Percentiles rank a stretch among this genome's conserved stretches.
phyloP scores from a whole-genome alignment of 64 coral and sea anemone species.

The Hydrozoanthus tunicans region DNA sequence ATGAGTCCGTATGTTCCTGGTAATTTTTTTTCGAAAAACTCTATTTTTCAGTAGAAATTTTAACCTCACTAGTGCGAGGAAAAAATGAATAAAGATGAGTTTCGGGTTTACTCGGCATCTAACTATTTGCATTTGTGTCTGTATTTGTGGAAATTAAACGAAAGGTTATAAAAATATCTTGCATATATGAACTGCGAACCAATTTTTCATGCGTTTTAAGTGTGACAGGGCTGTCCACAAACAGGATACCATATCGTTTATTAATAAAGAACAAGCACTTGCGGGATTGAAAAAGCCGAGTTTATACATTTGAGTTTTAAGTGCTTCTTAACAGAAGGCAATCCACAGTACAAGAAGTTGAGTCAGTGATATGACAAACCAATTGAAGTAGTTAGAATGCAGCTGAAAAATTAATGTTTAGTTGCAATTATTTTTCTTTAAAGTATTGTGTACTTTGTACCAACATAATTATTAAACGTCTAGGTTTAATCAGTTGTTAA shows the following conservation, averaged over 20 bases:
- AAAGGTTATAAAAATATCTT: too few relatives aligned
- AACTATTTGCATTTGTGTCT: too few relatives aligned
- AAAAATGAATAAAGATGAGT: too few relatives aligned
- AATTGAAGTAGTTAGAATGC: background rate
- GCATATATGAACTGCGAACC: background rate
- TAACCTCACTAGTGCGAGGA: too few relatives aligned
- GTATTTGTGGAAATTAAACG: too few relatives aligned
- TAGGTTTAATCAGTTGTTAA: background rate
- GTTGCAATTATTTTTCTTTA: background rate
- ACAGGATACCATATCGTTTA: background rate
- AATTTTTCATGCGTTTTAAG: background rate
- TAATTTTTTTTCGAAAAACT: too few relatives aligned
- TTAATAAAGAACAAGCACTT: slow-evolving; percentile 18
- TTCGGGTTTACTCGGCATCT: too few relatives aligned
- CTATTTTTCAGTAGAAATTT: too few relatives aligned
- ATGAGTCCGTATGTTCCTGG: too few relatives aligned
- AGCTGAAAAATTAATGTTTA: slow-evolving; percentile 14
- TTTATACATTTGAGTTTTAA: slow-evolving; percentile 42
- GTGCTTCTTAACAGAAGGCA: slow-evolving; percentile 5
- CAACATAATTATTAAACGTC: background rate
- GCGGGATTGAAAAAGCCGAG: slow-evolving; percentile 2
- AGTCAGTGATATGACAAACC: background rate
- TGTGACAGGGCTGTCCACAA: background rate
- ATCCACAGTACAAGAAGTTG: background rate
- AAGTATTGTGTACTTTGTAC: slow-evolving; percentile 19